Evolutionary conservation across 2,888 invertebrate species (phyloP), one percentile per base, ranked within the genome.

Genomic region (Fragum whitleyi): DNA sequence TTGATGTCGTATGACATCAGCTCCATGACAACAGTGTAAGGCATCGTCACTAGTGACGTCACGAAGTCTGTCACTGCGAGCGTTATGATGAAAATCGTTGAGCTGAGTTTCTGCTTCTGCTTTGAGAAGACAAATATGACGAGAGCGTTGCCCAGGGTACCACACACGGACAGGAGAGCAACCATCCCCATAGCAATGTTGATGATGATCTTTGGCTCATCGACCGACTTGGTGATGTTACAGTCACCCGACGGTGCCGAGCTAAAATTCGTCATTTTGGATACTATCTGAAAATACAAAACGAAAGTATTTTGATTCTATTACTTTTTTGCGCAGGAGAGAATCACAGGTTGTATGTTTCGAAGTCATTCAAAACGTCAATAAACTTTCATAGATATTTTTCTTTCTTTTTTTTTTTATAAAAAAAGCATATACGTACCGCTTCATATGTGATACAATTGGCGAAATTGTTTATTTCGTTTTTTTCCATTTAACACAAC

Each of bases 11-110:
- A 93, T n/a, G 87, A 69, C 11, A 89, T 39, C n/a, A 87, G 86
- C 76, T 93, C 93, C 83, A 93, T 90, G 47, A 86, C 87, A 47
- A 92, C 89, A 1, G 92, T 91, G 67, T 89, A 91, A 1, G 93
- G 93, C 71, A 93, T 91, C 51, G 92, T 91, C 9, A 92, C 82
- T 1, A 92, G 79, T 57, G 92, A 92, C 1, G 92, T 90, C 7
- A 89, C 86, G 53, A 93, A 91, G 73, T 93, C 93, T 0, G 91
- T 92, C 11, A 90, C 91, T 5, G 93, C 92, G n/a, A 93, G 71
- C 1, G 91, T 90, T 16, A 93, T 80, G 57, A 93, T 93, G 77
- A 92, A 92, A 21, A 92, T 89, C 5, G 93, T 92, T n/a, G 93
- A 92, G 21, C 92, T 92, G 68, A 90, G 86, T 59, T 88, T 91